A percentile compares a stretch with the other conserved stretches of the same genome.
Evolutionary conservation across 1,140 invertebrate genomes (phyloP).

Genomic region (Caerostris extrusa): DNA sequence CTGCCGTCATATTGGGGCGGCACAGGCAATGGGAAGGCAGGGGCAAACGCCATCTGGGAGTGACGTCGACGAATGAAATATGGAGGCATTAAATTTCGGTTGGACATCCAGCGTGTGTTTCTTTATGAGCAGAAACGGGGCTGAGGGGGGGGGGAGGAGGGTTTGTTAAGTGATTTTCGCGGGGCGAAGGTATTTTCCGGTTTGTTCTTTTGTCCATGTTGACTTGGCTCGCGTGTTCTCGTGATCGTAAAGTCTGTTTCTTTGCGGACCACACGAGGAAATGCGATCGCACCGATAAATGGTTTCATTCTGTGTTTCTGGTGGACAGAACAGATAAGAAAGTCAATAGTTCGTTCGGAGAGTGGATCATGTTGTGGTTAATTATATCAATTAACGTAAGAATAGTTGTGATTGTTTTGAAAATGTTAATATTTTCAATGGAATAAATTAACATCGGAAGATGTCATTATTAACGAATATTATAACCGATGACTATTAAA

Average conservation of each 20-base stretch:
- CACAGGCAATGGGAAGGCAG: conserved; percentile 12
- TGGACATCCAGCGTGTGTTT: background rate
- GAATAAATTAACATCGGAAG: too few relatives aligned
- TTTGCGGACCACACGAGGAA: background rate
- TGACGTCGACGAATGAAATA: conserved; percentile 70
- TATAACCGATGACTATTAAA: too few relatives aligned
- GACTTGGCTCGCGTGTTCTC: conserved; percentile 5
- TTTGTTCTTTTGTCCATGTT: conserved; percentile 11
- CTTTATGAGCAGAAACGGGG: background rate
- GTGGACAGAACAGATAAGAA: too few relatives aligned
- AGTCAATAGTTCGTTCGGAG: too few relatives aligned
- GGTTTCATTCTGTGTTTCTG: background rate
- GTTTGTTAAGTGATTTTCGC: conserved; percentile 61
- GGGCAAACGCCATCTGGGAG: conserved; percentile 43
- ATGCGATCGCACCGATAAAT: background rate
- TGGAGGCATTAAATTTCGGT: conserved; percentile 65
- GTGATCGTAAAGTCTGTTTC: conserved; percentile 6
- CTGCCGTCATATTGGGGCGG: background rate
- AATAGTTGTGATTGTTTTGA: too few relatives aligned
- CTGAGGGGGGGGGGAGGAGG: background rate
- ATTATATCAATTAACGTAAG: too few relatives aligned
- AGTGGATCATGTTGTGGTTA: background rate
- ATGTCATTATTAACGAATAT: too few relatives aligned
- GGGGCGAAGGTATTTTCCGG: conserved; percentile 4
- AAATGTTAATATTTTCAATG: too few relatives aligned